Evolutionary conservation across 2,797 vertebrate species (phyloP).

Genomic region (Antennarius maculatus): DNA sequence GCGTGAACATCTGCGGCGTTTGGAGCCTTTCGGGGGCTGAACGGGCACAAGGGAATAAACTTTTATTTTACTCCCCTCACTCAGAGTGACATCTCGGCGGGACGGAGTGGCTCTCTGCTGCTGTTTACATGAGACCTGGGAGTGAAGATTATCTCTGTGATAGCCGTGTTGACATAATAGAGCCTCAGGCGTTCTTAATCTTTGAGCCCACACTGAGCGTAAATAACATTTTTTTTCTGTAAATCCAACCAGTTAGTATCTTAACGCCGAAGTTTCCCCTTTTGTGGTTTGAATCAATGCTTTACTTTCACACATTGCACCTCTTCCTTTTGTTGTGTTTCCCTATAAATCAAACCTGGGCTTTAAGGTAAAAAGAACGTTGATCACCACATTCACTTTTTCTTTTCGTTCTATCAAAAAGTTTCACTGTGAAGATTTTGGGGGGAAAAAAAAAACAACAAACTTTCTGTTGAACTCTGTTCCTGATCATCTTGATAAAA

Average conservation of each 20-base stretch:
- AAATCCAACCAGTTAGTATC: conserved; percentile 9
- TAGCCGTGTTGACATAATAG: conserved; percentile 57
- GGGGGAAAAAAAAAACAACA: too few relatives aligned
- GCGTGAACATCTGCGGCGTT: conserved; percentile 70
- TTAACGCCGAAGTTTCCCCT: conserved; percentile 12
- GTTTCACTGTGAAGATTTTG: too few relatives aligned
- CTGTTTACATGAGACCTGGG: conserved; percentile 67
- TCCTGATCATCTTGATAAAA: conserved; percentile 6
- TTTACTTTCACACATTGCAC: too few relatives aligned
- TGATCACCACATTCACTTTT: too few relatives aligned
- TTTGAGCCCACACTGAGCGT: conserved; percentile 49
- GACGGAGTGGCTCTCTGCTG: conserved; percentile 35
- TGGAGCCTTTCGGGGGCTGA: conserved; percentile 35
- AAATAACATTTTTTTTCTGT: conserved; percentile 21
- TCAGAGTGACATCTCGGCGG: conserved; percentile 12
- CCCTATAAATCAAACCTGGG: not conserved
- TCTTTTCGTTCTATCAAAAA: too few relatives aligned
- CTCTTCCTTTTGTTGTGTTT: conserved; percentile 66
- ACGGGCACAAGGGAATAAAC: conserved; percentile 17
- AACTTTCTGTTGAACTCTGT: too few relatives aligned
- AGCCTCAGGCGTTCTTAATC: conserved; percentile 46
- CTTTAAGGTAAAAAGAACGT: too few relatives aligned
- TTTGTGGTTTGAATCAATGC: not conserved
- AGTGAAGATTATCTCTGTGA: conserved; percentile 57
- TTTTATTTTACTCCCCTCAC: not conserved